These are phyloP conservation scores for Cyclophora punctaria DNA, from an alignment of 2,888 invertebrate genomes.

Conservation along the genomic window DNA sequence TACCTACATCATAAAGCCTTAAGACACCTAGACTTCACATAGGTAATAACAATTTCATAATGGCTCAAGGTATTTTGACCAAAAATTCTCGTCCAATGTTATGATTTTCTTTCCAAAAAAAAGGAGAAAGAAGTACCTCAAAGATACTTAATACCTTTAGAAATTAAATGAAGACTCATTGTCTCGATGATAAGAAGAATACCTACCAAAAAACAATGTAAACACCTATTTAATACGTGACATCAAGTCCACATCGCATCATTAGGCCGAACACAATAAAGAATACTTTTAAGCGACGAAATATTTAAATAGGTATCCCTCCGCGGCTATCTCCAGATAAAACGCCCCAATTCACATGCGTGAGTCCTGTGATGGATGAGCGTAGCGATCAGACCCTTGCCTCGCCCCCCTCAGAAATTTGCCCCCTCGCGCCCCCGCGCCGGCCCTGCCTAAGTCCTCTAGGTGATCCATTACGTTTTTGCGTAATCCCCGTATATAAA, in stretches of 20 bases:
- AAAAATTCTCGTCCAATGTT: too few species aligned
- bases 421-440: slow-evolving; percentile 47
- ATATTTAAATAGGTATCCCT: slow-evolving; percentile 71
- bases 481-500: slow-evolving; percentile 75
- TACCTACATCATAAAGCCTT: too few species aligned
- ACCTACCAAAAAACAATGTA: too few species aligned
- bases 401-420: slow-evolving; percentile 66
- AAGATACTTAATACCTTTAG: too few species aligned
- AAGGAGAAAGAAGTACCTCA: too few species aligned
- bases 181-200: too few species aligned
- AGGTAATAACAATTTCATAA: too few species aligned
- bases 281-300: slow-evolving; percentile 53
- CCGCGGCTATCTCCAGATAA: slow-evolving; percentile 71
- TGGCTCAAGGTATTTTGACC: too few species aligned
- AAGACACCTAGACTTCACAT: too few species aligned
- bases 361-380: slow-evolving; percentile 73
- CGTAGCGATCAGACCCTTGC: slow-evolving; percentile 71
- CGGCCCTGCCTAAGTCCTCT: slow-evolving; percentile 56
- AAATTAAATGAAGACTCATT: too few species aligned
- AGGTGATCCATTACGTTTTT: slow-evolving; percentile 76
- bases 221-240: too few species aligned
- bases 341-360: slow-evolving; percentile 75
- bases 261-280: neutral
- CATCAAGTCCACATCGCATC: neutral
- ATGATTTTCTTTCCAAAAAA: too few species aligned